Percentiles rank a stretch among this genome's conserved stretches.
These are phyloP conservation scores for Atta colombica DNA, from an alignment of 1,140 invertebrate species.

Conservation along the genomic window DNA sequence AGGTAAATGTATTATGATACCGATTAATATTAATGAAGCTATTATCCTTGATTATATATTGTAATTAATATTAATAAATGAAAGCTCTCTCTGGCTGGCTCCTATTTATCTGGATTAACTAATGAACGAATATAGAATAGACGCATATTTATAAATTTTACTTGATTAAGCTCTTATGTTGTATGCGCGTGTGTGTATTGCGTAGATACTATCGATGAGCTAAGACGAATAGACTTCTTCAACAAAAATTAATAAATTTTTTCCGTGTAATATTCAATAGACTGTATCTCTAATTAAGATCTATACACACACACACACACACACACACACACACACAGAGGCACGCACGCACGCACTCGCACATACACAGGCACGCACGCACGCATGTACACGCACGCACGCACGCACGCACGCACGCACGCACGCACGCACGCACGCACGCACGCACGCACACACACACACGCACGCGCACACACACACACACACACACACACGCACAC, in stretches of 20 bases:
- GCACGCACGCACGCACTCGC: too few species aligned
- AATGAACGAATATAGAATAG: constrained; percentile 44
- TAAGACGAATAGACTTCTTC: not conserved
- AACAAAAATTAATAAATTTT: constrained; percentile 15
- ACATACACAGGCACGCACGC: too few species aligned
- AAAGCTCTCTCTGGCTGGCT: constrained; percentile 52
- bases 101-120: constrained; percentile 45
- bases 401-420: too few species aligned
- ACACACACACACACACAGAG: too few species aligned
- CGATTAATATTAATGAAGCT: constrained; percentile 66
- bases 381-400: too few species aligned
- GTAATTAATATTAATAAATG: constrained; percentile 68
- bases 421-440: too few species aligned
- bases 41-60: constrained; percentile 65
- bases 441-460: too few species aligned
- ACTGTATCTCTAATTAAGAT: not conserved
- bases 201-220: constrained; percentile 17
- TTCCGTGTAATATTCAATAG: not conserved
- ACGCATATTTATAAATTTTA: constrained; percentile 48
- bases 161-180: constrained; percentile 32
- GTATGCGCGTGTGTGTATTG: not conserved
- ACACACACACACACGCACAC: too few species aligned
- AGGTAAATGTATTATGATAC: constrained; percentile 41
- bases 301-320: too few species aligned
- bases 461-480: too few species aligned